Conservation (phyloP, 2,888 invertebrate species). For the Argyresthia albistria region DNA sequence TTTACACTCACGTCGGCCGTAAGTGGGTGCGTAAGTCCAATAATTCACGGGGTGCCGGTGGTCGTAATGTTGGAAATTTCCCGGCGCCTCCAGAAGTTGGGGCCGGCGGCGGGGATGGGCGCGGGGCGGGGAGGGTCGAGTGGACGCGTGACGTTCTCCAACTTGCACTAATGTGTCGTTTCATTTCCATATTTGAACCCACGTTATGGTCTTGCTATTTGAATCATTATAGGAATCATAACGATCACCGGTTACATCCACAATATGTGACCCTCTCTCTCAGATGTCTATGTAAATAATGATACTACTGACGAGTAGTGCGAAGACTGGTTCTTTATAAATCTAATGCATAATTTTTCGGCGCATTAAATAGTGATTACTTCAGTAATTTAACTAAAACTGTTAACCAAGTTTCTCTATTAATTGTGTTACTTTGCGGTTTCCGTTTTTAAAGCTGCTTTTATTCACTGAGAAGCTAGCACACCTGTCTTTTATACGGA, state of each 20-base stretch:
- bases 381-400: not conserved
- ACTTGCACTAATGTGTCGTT: conserved; percentile 18
- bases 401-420: not conserved
- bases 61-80: conserved; percentile 59
- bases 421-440: not conserved
- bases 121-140: conserved; percentile 27
- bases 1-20: conserved; percentile 51
- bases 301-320: too few species aligned
- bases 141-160: conserved; percentile 28
- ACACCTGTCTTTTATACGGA: conserved; percentile 1
- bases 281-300: too few species aligned
- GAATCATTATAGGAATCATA: too few species aligned
- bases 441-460: not conserved
- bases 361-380: not conserved
- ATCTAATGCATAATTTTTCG: too few species aligned
- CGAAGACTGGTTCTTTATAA: too few species aligned
- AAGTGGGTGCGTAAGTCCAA: conserved; percentile 60
- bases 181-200: conserved; percentile 4
- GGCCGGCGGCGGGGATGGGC: conserved; percentile 15
- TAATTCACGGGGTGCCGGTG: conserved; percentile 59
- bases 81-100: conserved; percentile 42
- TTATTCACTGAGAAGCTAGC: not conserved
- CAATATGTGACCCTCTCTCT: too few species aligned
- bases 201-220: not conserved
- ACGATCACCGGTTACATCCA: too few species aligned